Evolutionary conservation across 2,113 vertebrate genomes (phyloP).

Genomic region (Camelus bactrianus): DNA sequence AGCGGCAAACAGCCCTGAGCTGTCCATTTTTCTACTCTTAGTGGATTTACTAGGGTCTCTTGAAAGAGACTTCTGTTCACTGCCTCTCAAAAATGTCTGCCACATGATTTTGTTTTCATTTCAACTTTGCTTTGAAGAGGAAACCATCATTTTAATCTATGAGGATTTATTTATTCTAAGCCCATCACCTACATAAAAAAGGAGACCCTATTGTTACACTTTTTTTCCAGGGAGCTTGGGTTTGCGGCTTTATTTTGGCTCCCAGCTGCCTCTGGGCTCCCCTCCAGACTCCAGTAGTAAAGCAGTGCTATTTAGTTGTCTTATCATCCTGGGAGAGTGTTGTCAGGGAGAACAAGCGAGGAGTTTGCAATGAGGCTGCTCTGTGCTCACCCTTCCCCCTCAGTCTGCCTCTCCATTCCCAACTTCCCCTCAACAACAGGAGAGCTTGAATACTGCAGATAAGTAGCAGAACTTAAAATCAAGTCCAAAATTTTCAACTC

Average conservation of each 20-base stretch:
- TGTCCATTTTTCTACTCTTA: neutral
- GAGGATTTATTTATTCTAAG: neutral
- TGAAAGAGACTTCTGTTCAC: neutral
- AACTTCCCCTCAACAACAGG: neutral
- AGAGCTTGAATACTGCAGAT: neutral
- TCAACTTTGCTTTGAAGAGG: neutral
- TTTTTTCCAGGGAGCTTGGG: neutral
- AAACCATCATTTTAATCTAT: neutral
- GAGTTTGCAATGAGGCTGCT: neutral
- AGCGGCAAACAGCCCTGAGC: neutral
- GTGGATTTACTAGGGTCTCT: neutral
- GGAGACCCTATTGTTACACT: neutral
- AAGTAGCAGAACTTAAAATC: neutral
- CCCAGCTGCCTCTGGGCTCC: neutral
- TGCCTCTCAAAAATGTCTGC: neutral
- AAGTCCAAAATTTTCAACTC: neutral
- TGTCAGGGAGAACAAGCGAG: neutral
- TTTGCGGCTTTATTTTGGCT: neutral
- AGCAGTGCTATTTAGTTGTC: neutral
- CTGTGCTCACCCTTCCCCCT: neutral
- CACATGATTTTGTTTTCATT: neutral
- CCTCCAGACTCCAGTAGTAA: neutral
- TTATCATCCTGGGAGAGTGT: neutral
- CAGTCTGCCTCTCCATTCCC: neutral
- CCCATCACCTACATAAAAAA: neutral